Base-by-base conservation (phyloP, 2,797 vertebrate genomes). In the Todus mexicanus region DNA sequence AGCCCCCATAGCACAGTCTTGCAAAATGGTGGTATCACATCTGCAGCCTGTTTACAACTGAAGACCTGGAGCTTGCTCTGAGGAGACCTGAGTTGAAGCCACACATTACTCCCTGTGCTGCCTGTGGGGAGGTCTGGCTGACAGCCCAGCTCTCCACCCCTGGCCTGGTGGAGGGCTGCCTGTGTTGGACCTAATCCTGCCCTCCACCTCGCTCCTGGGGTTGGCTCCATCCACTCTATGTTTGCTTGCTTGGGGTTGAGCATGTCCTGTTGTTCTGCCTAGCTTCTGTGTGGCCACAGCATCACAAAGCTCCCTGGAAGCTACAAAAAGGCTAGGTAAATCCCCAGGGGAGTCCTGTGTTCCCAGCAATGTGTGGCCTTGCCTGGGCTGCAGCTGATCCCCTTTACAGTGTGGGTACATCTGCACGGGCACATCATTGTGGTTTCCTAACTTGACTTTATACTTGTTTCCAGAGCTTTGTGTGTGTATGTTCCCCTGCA, bases 231-330 rank as follows among this genome's bases (percentile, higher is more conserved):
- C 37, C 51, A 29, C 47, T 54, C 78, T 26, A 40, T 68, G 22
- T 84, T 57, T 0, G 9, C 92, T 93, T 91, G 86, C 77, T 94
- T 93, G 87, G 61, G 91, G 78, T 4, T 85, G 87, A 94, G 91
- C 94, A 72, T 54, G 71, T 60, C 12, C 29, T 77, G 56, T 89
- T 70, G 68, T 92, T 83, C 65, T 80, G 82, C 91, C 61, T 65
- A 83, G 78, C 87, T 93, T 94, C 82, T 87, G n/a, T 91, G 87
- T 87, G 70, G 74, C 63, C 84, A 68, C 59, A 69, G 75, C 84
- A 92, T 50, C 75, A 72, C 91, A 91, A 94, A 95, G 89, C 91
- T 91, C 65, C 42, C 35, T 87, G 91, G 92, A 96, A 95, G 75
- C 69, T 93, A 76, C 84, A 72, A 65, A 91, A 90, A 76, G 40